phyloP scores from a whole-genome alignment of 2,797 vertebrate species.

The Eulemur rubriventer region DNA sequence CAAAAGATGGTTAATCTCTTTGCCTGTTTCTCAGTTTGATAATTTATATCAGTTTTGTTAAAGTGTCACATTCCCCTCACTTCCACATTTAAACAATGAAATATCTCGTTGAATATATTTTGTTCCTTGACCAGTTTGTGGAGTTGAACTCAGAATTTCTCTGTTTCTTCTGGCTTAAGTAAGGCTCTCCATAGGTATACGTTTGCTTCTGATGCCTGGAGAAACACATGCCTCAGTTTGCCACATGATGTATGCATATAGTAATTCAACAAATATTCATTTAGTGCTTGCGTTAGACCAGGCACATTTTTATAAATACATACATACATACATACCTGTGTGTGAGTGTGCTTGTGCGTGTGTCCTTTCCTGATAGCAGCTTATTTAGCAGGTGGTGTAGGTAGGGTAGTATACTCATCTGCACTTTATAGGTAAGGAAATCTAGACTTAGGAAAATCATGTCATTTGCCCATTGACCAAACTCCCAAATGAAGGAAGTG shows the following conservation, averaged over 20 bases:
- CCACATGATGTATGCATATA: fast-evolving
- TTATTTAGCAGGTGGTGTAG: neutral
- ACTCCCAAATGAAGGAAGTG: neutral
- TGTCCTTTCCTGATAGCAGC: too few species aligned
- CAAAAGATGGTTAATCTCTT: neutral
- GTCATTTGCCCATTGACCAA: neutral
- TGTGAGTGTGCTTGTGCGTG: neutral
- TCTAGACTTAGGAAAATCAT: neutral
- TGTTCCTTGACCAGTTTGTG: neutral
- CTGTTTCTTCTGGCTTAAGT: neutral
- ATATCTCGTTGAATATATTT: neutral
- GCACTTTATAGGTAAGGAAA: neutral
- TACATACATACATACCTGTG: neutral
- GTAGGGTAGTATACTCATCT: too few species aligned
- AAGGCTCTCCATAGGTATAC: neutral
- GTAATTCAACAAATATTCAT: neutral
- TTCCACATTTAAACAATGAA: neutral
- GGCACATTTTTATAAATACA: neutral
- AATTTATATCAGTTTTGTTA: neutral
- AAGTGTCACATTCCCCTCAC: neutral
- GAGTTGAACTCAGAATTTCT: neutral
- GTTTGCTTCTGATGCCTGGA: too few species aligned
- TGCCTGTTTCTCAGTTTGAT: neutral
- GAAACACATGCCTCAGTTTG: neutral
- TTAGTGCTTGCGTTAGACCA: neutral